These are phyloP conservation scores for Damaliscus lunatus DNA, from an alignment of 2,113 vertebrate species.

Conservation along the genomic window DNA sequence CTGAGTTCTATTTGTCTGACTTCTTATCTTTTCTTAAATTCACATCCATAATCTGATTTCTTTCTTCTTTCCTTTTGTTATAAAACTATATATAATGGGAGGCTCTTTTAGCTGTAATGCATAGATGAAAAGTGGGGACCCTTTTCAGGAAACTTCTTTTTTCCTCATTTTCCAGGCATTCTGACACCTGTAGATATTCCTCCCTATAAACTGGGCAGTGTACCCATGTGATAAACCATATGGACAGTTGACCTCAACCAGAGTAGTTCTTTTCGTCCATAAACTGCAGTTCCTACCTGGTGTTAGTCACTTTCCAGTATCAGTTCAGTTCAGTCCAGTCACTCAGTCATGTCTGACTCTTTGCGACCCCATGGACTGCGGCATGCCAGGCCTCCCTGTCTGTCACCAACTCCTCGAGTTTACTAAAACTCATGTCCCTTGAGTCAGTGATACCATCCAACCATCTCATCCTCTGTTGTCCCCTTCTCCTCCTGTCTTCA, in stretches of 20 bases:
- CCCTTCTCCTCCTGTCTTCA: not conserved
- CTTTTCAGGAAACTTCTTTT: not conserved
- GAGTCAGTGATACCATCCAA: not conserved
- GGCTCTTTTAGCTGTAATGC: not conserved
- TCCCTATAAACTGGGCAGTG: not conserved
- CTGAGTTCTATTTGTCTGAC: not conserved
- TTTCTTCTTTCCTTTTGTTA: not conserved
- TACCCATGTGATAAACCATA: not conserved
- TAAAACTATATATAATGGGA: not conserved
- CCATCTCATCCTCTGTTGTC: fast-evolving
- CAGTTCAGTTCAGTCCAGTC: not conserved
- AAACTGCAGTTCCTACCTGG: not conserved
- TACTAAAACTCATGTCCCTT: not conserved
- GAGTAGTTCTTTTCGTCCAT: not conserved
- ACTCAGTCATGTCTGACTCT: not conserved
- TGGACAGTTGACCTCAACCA: not conserved
- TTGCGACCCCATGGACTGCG: not conserved
- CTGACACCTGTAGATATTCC: not conserved
- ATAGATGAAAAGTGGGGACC: not conserved
- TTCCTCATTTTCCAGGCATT: not conserved
- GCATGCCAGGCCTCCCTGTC: not conserved
- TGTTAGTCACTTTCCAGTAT: not conserved
- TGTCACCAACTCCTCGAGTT: fast-evolving
- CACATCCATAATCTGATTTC: not conserved
- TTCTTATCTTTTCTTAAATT: not conserved